A percentile compares a stretch with the other conserved stretches of the same genome.
phyloP scores from a whole-genome alignment of 1,140 invertebrate genomes.

The Bombus pascuorum region DNA sequence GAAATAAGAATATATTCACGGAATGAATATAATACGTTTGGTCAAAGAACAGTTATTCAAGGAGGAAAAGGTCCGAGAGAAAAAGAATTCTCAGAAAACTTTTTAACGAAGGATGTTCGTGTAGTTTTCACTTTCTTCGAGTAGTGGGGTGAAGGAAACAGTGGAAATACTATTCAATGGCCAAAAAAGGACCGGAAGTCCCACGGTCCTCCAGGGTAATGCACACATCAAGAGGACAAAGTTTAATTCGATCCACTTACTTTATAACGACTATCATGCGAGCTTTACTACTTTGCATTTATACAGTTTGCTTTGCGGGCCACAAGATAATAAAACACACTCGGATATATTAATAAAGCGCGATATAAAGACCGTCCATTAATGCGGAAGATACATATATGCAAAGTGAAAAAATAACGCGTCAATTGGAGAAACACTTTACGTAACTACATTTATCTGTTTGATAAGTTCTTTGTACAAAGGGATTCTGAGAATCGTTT shows the following conservation, averaged over 20 bases:
- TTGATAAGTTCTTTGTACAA: conserved; percentile 2
- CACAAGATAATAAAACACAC: conserved; percentile 19
- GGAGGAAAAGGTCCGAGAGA: not conserved
- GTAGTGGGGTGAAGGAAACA: not conserved
- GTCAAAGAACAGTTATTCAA: not conserved
- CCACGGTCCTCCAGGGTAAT: conserved; percentile 30
- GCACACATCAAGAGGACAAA: conserved; percentile 19
- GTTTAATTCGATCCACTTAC: conserved; percentile 48
- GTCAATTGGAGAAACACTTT: conserved; percentile 33
- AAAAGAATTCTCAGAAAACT: not conserved
- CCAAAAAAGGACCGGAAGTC: conserved; percentile 41
- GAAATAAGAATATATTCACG: not conserved
- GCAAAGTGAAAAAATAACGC: conserved; percentile 13
- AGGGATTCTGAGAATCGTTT: conserved; percentile 17
- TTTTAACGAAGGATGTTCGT: not conserved
- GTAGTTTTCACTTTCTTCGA: not conserved
- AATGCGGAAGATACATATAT: conserved; percentile 39
- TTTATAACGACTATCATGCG: conserved; percentile 24
- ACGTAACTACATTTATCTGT: conserved; percentile 41
- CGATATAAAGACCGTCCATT: conserved; percentile 28
- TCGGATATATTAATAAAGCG: conserved; percentile 36
- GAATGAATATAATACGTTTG: not conserved
- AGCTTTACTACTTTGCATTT: conserved; percentile 39
- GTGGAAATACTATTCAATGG: conserved; percentile 14
- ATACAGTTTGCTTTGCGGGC: conserved; percentile 10